These are phyloP conservation scores for Phylloscopus collybita DNA, from an alignment of 2,797 vertebrate genomes.

Conservation along the genomic window DNA sequence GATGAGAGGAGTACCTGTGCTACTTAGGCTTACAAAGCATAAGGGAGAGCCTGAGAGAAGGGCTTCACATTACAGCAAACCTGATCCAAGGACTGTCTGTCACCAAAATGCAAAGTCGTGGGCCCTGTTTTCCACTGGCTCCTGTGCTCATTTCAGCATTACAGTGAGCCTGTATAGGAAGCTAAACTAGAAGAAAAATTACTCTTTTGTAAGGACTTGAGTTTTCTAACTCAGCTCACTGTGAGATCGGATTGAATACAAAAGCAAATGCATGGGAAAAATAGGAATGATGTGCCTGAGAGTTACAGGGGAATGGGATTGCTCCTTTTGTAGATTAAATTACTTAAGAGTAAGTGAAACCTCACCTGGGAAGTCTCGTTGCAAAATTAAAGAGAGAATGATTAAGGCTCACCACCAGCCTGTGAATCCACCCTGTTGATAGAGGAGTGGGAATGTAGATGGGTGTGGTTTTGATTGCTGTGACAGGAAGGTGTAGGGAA, in stretches of 20 bases:
- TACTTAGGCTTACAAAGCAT: neutral
- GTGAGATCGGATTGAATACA: neutral
- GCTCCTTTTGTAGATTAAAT: neutral
- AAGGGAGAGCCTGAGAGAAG: neutral
- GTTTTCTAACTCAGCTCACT: neutral
- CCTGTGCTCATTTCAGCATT: neutral
- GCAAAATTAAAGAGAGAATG: neutral
- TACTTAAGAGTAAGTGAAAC: neutral
- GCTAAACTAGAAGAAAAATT: neutral
- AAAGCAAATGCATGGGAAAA: neutral
- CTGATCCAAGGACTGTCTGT: neutral
- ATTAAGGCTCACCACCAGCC: neutral
- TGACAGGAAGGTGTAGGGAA: neutral
- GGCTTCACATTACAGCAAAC: neutral
- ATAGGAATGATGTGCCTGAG: neutral
- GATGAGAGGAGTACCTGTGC: neutral
- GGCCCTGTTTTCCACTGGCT: neutral
- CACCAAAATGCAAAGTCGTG: neutral
- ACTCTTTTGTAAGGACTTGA: neutral
- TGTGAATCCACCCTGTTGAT: neutral
- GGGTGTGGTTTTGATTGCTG: neutral
- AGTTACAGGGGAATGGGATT: neutral
- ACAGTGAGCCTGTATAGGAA: neutral
- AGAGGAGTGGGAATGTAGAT: neutral
- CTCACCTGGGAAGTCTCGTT: neutral